These are phyloP conservation scores for Diadophis punctatus DNA, from an alignment of 2,113 vertebrate species.

Conservation along the genomic window DNA sequence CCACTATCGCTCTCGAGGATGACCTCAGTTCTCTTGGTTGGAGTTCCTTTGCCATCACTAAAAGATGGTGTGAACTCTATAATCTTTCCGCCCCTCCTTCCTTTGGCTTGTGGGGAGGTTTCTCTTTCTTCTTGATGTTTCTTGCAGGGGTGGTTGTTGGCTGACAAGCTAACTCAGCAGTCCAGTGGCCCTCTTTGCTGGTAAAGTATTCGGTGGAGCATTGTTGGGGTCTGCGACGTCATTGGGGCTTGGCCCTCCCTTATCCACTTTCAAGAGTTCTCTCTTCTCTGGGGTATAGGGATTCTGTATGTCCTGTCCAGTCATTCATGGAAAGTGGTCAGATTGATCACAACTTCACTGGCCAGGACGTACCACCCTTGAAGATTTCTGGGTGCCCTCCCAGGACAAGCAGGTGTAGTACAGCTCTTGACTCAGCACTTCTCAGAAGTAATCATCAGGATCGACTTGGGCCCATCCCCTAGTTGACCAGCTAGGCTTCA, in stretches of 20 bases:
- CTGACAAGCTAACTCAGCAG: not conserved
- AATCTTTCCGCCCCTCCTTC: not conserved
- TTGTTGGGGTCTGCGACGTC: not conserved
- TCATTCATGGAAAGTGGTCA: not conserved
- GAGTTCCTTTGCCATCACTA: not conserved
- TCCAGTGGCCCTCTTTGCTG: not conserved
- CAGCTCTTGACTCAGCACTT: not conserved
- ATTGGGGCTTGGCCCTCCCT: not conserved
- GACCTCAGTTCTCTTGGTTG: not conserved
- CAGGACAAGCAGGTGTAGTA: not conserved
- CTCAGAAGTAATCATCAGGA: not conserved
- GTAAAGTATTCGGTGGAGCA: not conserved
- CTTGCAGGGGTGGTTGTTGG: not conserved
- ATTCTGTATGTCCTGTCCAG: not conserved
- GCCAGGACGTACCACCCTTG: not conserved
- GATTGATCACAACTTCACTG: not conserved
- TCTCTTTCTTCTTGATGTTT: not conserved
- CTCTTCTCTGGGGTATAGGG: not conserved
- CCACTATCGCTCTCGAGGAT: not conserved
- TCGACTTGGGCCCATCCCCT: not conserved
- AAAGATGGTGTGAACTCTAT: not conserved
- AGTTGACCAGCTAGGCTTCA: not conserved
- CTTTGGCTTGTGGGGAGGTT: not conserved
- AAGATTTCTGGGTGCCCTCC: not conserved
- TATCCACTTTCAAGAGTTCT: not conserved